A percentile compares a stretch with the other conserved stretches of the same genome.
These are phyloP conservation scores for Prorops nasuta DNA, from an alignment of 1,140 invertebrate species.

Conservation along the genomic window DNA sequence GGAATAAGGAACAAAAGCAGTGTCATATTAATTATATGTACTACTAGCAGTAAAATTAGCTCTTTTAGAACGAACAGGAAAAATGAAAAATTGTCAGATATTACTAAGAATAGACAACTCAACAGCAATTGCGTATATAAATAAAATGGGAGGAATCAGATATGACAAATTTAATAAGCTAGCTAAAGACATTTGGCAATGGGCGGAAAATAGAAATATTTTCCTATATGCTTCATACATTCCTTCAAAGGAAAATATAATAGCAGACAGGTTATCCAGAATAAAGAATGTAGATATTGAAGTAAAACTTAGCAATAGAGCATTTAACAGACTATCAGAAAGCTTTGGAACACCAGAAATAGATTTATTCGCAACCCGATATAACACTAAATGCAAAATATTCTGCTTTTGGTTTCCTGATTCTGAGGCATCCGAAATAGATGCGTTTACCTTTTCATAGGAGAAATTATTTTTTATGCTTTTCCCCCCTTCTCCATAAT, in stretches of 20 bases:
- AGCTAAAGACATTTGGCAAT: background rate
- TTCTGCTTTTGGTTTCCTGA: background rate
- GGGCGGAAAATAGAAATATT: background rate
- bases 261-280: background rate
- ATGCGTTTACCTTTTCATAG: background rate
- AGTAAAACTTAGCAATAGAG: background rate
- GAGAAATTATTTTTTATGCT: background rate
- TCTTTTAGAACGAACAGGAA: background rate
- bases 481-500: background rate
- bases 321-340: background rate
- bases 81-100: background rate
- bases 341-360: background rate
- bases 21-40: background rate
- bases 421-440: background rate
- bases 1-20: background rate
- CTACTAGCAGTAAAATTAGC: too few relatives aligned
- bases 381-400: background rate
- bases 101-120: too few relatives aligned
- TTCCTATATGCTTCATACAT: background rate
- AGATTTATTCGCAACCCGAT: background rate
- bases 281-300: background rate
- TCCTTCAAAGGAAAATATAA: background rate
- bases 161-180: background rate
- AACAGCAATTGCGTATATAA: background rate
- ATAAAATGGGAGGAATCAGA: background rate